Conservation (phyloP, 2,797 vertebrate species). For the Valencia hispanica region DNA sequence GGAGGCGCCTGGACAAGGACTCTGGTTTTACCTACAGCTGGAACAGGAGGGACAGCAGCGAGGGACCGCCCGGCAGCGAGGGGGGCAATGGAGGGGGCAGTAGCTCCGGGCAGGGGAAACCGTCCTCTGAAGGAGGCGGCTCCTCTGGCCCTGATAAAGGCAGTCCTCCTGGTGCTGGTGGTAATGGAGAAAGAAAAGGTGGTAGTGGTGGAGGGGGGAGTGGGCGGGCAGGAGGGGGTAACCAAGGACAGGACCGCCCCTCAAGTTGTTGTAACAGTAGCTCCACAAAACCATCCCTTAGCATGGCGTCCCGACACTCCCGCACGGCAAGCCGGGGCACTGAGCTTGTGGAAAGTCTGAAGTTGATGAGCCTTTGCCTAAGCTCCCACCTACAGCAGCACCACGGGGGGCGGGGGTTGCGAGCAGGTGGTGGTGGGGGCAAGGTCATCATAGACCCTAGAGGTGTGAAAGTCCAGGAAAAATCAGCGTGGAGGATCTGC, state of each 20-base stretch:
- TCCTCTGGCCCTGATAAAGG: constrained; percentile 86
- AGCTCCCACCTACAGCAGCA: constrained; percentile 88
- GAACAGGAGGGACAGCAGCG: constrained; percentile 94
- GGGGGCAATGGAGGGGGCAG: constrained; percentile 85
- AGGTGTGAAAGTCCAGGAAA: constrained; percentile 91
- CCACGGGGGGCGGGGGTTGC: constrained; percentile 46
- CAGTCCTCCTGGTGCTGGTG: constrained; percentile 81
- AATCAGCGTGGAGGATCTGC: constrained; percentile 94
- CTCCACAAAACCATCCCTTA: constrained; percentile 57
- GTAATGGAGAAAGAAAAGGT: constrained; percentile 52
- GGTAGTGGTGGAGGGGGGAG: constrained; percentile 42
- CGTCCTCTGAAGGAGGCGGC: constrained; percentile 81
- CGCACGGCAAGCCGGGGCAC: constrained; percentile 74
- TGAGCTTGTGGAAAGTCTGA: constrained; percentile 92
- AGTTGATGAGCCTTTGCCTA: constrained; percentile 93
- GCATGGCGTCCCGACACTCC: constrained; percentile 42
- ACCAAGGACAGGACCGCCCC: constrained; percentile 86
- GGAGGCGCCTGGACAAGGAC: constrained; percentile 92
- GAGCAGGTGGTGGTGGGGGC: constrained; percentile 17
- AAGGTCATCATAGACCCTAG: constrained; percentile 88
- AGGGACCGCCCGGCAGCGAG: constrained; percentile 92
- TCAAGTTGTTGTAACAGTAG: constrained; percentile 84
- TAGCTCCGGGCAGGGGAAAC: constrained; percentile 87
- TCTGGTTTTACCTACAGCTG: constrained; percentile 89
- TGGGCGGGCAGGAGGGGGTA: constrained; percentile 66